Evolutionary conservation across 2,797 vertebrate species (phyloP).

Genomic region (Pampus argenteus): DNA sequence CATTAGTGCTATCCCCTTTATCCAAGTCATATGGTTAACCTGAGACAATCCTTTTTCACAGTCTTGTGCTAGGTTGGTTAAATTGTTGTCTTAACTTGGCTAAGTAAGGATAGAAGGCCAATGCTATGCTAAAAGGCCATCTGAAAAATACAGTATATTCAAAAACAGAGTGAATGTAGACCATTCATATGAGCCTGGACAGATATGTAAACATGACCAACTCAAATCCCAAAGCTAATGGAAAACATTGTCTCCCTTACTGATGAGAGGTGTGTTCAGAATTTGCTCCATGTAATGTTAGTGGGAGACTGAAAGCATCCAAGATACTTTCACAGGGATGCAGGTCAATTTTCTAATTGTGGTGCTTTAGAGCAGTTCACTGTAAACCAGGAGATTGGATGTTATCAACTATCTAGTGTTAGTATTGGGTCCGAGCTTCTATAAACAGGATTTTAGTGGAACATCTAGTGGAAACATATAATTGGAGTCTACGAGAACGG

Average conservation of each 20-base stretch:
- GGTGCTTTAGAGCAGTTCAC: neutral
- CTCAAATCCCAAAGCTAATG: neutral
- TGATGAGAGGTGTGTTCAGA: neutral
- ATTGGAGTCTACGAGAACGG: too few species aligned
- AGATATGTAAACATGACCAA: neutral
- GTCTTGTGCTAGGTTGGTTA: constrained; percentile 1
- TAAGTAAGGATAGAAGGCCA: neutral
- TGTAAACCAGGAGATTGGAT: neutral
- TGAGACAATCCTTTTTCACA: constrained; percentile 33
- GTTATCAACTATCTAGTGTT: neutral
- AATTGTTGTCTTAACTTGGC: constrained; percentile 16
- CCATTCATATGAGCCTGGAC: neutral
- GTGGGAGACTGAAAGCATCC: neutral
- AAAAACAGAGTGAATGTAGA: neutral
- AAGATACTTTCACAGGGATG: neutral
- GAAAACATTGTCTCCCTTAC: neutral
- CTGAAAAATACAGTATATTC: neutral
- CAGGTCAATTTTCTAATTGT: neutral
- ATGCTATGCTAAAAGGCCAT: neutral
- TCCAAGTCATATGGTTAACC: constrained; percentile 62
- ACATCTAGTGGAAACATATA: neutral
- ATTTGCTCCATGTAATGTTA: neutral
- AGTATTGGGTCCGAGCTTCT: neutral
- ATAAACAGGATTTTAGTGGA: constrained; percentile 9
- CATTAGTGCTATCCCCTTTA: constrained; percentile 63